Conservation (phyloP, 2,888 invertebrate species). For the Empis livida region DNA sequence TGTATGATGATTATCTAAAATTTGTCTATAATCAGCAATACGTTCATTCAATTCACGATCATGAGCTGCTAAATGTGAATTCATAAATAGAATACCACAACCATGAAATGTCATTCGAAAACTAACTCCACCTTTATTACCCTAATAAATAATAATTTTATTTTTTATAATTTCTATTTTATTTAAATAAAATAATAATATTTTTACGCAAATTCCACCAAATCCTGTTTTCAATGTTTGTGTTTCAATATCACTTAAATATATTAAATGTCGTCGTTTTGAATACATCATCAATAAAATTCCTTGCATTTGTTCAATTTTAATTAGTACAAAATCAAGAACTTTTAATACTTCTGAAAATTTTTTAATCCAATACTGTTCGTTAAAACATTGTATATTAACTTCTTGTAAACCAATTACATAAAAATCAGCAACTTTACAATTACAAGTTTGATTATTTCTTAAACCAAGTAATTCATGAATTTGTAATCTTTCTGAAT, state of each 20-base stretch:
- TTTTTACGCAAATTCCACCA: slow-evolving; percentile 80
- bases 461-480: slow-evolving; percentile 56
- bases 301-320: slow-evolving; percentile 73
- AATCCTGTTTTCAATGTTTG: slow-evolving; percentile 83
- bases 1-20: slow-evolving; percentile 71
- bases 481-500: slow-evolving; percentile 58
- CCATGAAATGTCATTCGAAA: slow-evolving; percentile 78
- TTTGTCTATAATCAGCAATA: slow-evolving; percentile 75
- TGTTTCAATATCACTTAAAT: slow-evolving; percentile 71
- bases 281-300: slow-evolving; percentile 67
- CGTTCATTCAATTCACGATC: slow-evolving; percentile 73
- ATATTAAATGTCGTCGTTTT: slow-evolving; percentile 63
- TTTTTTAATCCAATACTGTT: slow-evolving; percentile 74
- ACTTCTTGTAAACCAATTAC: slow-evolving; percentile 82
- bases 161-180: too few species aligned
- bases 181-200: too few species aligned
- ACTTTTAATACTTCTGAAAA: slow-evolving; percentile 55
- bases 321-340: slow-evolving; percentile 62
- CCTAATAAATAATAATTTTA: slow-evolving; percentile 40
- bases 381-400: slow-evolving; percentile 73
- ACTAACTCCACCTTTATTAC: slow-evolving; percentile 91
- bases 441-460: slow-evolving; percentile 41
- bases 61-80: slow-evolving; percentile 83
- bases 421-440: slow-evolving; percentile 66
- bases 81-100: slow-evolving; percentile 76